Conservation (phyloP, 2,888 invertebrate species). For the Eurytoma adleriae region DNA sequence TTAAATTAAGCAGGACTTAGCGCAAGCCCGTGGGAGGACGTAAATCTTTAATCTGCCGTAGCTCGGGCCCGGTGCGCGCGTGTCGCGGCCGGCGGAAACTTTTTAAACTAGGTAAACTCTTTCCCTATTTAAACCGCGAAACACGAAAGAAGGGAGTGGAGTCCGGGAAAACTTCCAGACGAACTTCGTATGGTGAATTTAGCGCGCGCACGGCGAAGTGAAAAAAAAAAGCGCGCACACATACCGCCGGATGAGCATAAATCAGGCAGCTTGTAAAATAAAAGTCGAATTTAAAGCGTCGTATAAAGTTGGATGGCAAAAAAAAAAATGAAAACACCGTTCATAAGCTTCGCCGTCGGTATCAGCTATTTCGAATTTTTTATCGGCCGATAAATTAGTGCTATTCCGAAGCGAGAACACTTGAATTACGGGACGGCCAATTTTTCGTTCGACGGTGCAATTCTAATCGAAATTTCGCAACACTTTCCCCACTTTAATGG, state of each 20-base stretch:
- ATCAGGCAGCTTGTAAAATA: constrained; percentile 24
- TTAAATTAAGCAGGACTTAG: too few relatives aligned
- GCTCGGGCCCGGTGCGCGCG: neutral
- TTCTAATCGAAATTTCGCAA: too few relatives aligned
- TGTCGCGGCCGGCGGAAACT: neutral
- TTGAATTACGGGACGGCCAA: too few relatives aligned
- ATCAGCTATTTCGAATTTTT: constrained; percentile 4
- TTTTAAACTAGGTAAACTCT: constrained; percentile 11
- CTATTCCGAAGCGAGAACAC: too few relatives aligned
- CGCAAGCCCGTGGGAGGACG: neutral
- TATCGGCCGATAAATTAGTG: constrained; percentile 13
- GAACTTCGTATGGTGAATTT: constrained; percentile 24
- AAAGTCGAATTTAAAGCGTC: constrained; percentile 22
- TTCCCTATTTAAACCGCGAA: neutral
- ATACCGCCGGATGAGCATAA: constrained; percentile 28
- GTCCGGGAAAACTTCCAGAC: neutral
- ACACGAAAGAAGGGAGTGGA: neutral
- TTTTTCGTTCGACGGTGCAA: too few relatives aligned
- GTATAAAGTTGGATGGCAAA: constrained; percentile 20
- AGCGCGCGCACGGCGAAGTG: neutral
- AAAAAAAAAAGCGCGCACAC: constrained; percentile 15
- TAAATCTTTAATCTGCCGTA: constrained; percentile 17
- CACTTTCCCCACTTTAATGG: too few relatives aligned
- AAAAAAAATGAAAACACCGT: neutral
- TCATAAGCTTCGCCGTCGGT: constrained; percentile 7